A percentile compares a stretch with the other conserved stretches of the same genome.
phyloP scores from a whole-genome alignment of 2,888 invertebrate species.

The Pilophorus perplexus region DNA sequence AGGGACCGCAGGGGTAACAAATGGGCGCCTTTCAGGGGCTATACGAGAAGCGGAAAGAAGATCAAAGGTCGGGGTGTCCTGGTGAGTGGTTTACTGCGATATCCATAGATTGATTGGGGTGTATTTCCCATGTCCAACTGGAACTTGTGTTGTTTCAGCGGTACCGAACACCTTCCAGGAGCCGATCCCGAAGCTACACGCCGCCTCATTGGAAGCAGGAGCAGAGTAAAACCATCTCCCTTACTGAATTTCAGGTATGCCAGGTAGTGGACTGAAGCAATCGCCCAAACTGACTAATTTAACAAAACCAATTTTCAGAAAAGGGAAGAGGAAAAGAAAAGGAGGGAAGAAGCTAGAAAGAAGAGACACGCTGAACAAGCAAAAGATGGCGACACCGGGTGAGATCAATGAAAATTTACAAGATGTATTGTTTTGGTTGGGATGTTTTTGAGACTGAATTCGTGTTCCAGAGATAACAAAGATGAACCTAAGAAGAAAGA shows the following conservation, averaged over 20 bases:
- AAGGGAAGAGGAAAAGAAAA: conserved; percentile 64
- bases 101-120: background rate
- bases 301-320: conserved; percentile 53
- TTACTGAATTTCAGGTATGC: conserved; percentile 71
- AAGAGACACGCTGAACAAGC: conserved; percentile 57
- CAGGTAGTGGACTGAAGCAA: background rate
- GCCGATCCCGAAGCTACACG: conserved; percentile 78
- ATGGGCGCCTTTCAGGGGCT: conserved; percentile 53
- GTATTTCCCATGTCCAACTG: background rate
- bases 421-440: no score
- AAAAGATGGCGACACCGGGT: no score
- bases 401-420: no score
- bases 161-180: conserved; percentile 75
- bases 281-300: background rate
- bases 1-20: conserved; percentile 48
- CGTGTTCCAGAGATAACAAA: background rate
- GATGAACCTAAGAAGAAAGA: conserved; percentile 19
- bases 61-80: conserved; percentile 90
- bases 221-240: conserved; percentile 77
- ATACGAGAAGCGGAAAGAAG: conserved; percentile 69
- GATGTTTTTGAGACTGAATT: background rate
- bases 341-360: conserved; percentile 58
- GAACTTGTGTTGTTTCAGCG: conserved; percentile 57
- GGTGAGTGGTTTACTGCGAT: conserved; percentile 59
- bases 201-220: conserved; percentile 94